These are phyloP conservation scores for Spilosoma lubricipeda DNA, from an alignment of 2,888 invertebrate species.

Conservation along the genomic window DNA sequence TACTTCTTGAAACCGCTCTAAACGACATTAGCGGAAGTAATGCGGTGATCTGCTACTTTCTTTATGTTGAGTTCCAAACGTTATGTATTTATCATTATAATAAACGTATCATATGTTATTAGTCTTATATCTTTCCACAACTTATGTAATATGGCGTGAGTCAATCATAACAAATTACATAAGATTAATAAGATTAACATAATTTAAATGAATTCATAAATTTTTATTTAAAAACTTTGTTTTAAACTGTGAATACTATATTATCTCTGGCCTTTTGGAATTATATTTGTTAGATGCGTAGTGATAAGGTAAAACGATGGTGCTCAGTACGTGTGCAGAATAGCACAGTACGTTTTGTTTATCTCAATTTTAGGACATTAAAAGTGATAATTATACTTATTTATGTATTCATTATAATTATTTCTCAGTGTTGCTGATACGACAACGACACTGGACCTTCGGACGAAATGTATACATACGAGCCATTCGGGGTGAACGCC, in stretches of 20 bases:
- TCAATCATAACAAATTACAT: not conserved
- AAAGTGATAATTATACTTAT: not conserved
- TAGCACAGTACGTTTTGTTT: not conserved
- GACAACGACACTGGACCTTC: too few relatives aligned
- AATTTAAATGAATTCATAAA: not conserved
- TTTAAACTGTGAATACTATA: not conserved
- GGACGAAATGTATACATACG: too few relatives aligned
- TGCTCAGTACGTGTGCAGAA: too few relatives aligned
- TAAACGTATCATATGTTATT: not conserved
- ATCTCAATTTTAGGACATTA: not conserved
- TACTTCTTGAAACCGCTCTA: not conserved
- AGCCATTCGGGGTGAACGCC: too few relatives aligned
- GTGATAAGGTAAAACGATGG: not conserved
- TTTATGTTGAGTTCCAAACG: not conserved
- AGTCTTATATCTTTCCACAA: not conserved
- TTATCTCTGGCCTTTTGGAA: not conserved
- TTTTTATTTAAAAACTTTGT: not conserved
- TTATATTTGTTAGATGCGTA: not conserved
- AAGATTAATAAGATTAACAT: not conserved
- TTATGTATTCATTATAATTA: too few relatives aligned
- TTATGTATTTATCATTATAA: not conserved
- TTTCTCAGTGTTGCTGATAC: too few relatives aligned
- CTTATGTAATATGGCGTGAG: not conserved
- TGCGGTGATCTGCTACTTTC: not conserved
- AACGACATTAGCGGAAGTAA: not conserved